phyloP scores from a whole-genome alignment of 2,797 vertebrate species.

The Pitangus sulphuratus region DNA sequence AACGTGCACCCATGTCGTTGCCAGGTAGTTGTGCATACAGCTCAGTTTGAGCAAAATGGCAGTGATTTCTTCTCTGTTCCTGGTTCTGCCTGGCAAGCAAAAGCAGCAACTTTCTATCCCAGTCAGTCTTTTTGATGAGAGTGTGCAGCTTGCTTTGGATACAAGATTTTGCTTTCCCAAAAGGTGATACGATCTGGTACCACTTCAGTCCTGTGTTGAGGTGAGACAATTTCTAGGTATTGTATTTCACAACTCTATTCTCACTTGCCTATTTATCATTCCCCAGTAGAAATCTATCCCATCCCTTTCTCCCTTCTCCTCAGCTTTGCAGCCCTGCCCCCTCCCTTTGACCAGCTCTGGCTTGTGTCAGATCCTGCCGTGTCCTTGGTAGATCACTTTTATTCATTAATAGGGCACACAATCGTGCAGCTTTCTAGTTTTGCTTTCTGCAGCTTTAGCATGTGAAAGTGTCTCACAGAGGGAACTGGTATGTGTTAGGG shows the following conservation, averaged over 20 bases:
- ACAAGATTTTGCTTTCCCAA: neutral
- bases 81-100: neutral
- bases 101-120: neutral
- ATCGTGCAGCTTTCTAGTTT: neutral
- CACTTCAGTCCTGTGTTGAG: neutral
- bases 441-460: neutral
- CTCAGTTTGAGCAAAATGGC: neutral
- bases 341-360: neutral
- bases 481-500: neutral
- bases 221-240: neutral
- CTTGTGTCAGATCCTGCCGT: neutral
- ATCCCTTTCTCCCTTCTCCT: neutral
- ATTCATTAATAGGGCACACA: neutral
- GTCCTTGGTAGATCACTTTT: neutral
- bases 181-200: neutral
- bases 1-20: neutral
- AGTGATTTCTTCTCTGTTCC: neutral
- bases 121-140: neutral
- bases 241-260: neutral
- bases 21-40: fast-evolving
- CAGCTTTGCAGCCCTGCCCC: neutral
- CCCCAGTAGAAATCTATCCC: neutral
- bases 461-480: neutral
- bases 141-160: neutral
- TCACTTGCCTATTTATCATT: neutral